A percentile compares a stretch with the other conserved stretches of the same genome.
phyloP scores from a whole-genome alignment of 2,888 invertebrate species.

The Pandemis heparana region DNA sequence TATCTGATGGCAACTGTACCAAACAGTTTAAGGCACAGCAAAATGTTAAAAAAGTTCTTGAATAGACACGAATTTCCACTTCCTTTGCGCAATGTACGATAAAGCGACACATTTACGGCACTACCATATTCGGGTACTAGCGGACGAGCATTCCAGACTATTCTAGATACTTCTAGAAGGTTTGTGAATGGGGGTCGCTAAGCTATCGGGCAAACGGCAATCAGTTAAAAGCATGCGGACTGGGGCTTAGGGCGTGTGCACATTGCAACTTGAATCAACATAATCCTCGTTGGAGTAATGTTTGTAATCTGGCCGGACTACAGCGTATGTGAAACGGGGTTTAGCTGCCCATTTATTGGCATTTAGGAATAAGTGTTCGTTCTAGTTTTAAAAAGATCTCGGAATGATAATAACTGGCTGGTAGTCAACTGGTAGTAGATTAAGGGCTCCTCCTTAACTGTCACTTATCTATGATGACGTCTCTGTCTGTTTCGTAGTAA shows the following conservation, averaged over 20 bases:
- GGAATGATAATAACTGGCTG: background rate
- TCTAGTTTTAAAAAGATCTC: background rate
- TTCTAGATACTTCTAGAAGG: conserved; percentile 20
- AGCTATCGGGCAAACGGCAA: conserved; percentile 55
- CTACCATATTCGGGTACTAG: conserved; percentile 6
- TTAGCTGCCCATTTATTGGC: background rate
- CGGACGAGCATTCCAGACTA: conserved; percentile 12
- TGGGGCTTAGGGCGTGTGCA: conserved; percentile 41
- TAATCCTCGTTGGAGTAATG: conserved; percentile 17
- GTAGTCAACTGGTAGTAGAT: too few relatives aligned
- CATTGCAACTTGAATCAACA: conserved; percentile 30
- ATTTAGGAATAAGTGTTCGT: background rate
- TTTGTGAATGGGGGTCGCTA: conserved; percentile 40
- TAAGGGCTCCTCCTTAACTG: too few relatives aligned
- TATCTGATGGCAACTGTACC: too few relatives aligned
- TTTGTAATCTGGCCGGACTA: conserved; percentile 2
- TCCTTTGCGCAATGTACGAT: background rate
- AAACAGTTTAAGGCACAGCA: too few relatives aligned
- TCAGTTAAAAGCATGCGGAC: conserved; percentile 62
- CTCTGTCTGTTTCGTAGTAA: too few relatives aligned
- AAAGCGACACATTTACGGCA: conserved; percentile 15
- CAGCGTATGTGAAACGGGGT: background rate
- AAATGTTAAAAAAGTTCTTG: too few relatives aligned
- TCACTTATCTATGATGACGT: too few relatives aligned
- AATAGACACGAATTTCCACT: too few relatives aligned